Conservation (phyloP, 2,113 vertebrate genomes). For the Anthoscopus minutus region DNA sequence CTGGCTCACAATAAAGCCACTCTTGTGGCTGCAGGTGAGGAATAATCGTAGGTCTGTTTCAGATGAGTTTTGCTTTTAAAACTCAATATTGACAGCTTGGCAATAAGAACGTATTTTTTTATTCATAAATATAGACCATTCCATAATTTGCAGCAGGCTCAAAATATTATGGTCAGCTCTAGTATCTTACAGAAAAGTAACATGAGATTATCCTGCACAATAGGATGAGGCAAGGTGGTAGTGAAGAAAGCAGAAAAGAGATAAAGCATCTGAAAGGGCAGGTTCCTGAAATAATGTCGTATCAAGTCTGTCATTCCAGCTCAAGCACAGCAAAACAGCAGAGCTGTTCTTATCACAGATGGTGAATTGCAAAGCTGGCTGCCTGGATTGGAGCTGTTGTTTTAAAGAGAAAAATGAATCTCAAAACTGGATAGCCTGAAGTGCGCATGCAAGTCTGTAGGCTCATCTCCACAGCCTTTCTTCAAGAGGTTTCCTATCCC, state of each 20-base stretch:
- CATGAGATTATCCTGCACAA: background rate
- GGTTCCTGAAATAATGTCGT: background rate
- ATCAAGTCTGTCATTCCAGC: background rate
- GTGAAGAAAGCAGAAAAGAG: background rate
- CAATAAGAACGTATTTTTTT: background rate
- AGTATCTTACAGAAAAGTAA: background rate
- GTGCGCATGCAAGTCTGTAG: rapidly evolving
- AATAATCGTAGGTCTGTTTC: background rate
- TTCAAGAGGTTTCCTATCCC: background rate
- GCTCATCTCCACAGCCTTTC: background rate
- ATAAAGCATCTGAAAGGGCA: background rate
- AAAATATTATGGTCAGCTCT: background rate
- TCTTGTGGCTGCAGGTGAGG: background rate
- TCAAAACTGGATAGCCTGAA: background rate
- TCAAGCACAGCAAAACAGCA: background rate
- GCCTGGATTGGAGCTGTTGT: background rate
- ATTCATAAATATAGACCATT: background rate
- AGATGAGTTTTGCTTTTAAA: background rate
- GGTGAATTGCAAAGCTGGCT: background rate
- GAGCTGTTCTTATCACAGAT: rapidly evolving
- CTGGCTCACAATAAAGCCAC: background rate
- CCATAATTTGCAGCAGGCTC: background rate
- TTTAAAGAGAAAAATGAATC: background rate
- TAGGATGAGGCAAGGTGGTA: background rate
- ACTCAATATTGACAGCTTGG: background rate